Base-by-base conservation (phyloP, 2,113 vertebrate genomes). In the Semnornis frantzii region DNA sequence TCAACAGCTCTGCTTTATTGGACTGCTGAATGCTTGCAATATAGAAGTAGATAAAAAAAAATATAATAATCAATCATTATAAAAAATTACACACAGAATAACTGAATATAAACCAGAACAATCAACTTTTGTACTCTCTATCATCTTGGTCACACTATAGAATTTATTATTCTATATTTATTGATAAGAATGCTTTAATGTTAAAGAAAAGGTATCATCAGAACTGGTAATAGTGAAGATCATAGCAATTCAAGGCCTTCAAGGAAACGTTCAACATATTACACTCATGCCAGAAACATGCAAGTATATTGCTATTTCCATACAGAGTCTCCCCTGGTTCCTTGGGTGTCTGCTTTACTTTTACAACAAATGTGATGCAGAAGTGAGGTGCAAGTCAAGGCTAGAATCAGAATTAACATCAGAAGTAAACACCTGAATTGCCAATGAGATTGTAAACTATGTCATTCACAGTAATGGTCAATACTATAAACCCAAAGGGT, bases 1-100 rank as follows among this genome's bases (percentile, higher is more conserved):
- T 88, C 77, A 87, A 46, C 62, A 52, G 70, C 66, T 94, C 69
- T 84, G 85, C 75, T 89, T 91, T 86, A 81, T 78, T 72, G 74
- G 89, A 82, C 68, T 69, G 92, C 70, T 79, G 76, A 95, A 96
- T 73, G 84, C 59, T 92, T 82, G 85, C 82, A 79, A 34, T 27
- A 69, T 30, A 60, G 81, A 90, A 59, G 17, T 2, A 84, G 64
- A 83, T 83, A 90, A 89, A 81, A 25, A 15, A 34, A 23, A 37
- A 68, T 82, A 91, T 83, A 23, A 37, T 64, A 87, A 92, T 85
- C 66, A 9, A 4, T 65, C 54, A 92, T 78, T 81, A 81, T 91
- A 77, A 65, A 91, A 86, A 94, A 89, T 81, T 54, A 75, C 48
- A 60, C 19, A 68, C 7, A 48, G 54, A 82, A 69, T 50, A 84